A percentile compares a stretch with the other conserved stretches of the same genome.
phyloP scores from a whole-genome alignment of 2,888 invertebrate genomes.

The Odontomyia ornata region DNA sequence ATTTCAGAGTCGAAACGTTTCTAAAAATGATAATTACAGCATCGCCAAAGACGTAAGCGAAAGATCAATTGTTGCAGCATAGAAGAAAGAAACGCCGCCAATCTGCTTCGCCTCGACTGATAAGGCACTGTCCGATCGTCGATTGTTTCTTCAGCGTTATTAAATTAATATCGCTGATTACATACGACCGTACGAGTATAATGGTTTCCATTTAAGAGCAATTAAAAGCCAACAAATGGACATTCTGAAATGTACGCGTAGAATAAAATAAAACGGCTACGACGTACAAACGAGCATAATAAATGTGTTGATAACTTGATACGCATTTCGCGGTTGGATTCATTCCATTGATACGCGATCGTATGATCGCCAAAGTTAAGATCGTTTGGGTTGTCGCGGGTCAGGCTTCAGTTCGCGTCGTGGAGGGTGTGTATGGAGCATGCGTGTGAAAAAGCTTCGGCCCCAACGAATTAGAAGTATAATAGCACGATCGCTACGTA shows the following conservation, averaged over 20 bases:
- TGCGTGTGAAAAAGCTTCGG: neutral
- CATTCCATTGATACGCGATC: neutral
- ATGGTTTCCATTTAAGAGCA: neutral
- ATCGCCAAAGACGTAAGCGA: constrained; percentile 29
- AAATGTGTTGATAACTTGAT: neutral
- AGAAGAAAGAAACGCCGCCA: constrained; percentile 1
- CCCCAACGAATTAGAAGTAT: neutral
- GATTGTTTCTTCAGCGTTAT: neutral
- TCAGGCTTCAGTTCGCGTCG: constrained; percentile 12
- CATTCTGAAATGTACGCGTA: too few relatives aligned
- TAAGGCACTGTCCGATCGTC: neutral
- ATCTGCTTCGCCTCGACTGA: neutral
- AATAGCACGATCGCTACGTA: neutral
- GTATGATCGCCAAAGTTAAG: constrained; percentile 18
- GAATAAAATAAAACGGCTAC: neutral
- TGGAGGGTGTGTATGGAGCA: constrained; percentile 37
- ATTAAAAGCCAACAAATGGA: too few relatives aligned
- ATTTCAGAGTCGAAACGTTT: neutral
- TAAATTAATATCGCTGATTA: neutral
- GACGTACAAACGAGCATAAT: too few relatives aligned
- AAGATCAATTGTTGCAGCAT: neutral
- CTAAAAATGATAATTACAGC: constrained; percentile 19
- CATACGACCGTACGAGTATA: too few relatives aligned
- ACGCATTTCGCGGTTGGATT: constrained; percentile 19
- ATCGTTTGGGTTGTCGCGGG: constrained; percentile 18